A percentile compares a stretch with the other conserved stretches of the same genome.
phyloP scores from a whole-genome alignment of 2,888 invertebrate genomes.

The Caenorhabditis auriculariae region DNA sequence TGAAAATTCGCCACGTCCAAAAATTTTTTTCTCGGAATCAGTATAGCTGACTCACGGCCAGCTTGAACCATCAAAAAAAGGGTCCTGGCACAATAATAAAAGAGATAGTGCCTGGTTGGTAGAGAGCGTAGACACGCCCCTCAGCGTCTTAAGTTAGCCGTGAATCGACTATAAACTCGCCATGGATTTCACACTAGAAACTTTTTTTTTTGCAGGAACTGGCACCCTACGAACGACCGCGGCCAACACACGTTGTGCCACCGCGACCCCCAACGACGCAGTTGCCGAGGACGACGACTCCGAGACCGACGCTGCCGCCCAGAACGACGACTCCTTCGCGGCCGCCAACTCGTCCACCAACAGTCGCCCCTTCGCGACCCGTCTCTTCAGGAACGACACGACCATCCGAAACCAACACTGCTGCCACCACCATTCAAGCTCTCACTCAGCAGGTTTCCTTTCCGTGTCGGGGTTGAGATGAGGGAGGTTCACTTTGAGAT shows the following conservation, averaged over 20 bases:
- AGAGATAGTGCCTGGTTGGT: too few species aligned
- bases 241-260: slow-evolving; percentile 16
- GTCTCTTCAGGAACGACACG: slow-evolving; percentile 9
- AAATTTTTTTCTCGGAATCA: too few species aligned
- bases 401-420: slow-evolving; percentile 12
- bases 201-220: too few species aligned
- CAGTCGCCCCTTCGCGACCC: slow-evolving; percentile 2
- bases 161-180: too few species aligned
- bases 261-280: slow-evolving; percentile 6
- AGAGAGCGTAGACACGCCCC: too few species aligned
- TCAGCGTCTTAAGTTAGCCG: background rate
- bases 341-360: slow-evolving; percentile 23
- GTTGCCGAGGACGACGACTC: slow-evolving; percentile 5
- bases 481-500: too few species aligned
- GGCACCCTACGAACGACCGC: too few species aligned
- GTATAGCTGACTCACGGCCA: too few species aligned
- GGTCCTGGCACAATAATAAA: too few species aligned
- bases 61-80: too few species aligned
- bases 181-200: background rate
- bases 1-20: too few species aligned
- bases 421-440: slow-evolving; percentile 50
- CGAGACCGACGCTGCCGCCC: slow-evolving; percentile 9
- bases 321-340: slow-evolving; percentile 3
- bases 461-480: too few species aligned
- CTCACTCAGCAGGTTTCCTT: slow-evolving; percentile 53